Percentiles rank a stretch among this genome's conserved stretches.
phyloP scores from a whole-genome alignment of 2,797 vertebrate genomes.

The Gallinago stenura region DNA sequence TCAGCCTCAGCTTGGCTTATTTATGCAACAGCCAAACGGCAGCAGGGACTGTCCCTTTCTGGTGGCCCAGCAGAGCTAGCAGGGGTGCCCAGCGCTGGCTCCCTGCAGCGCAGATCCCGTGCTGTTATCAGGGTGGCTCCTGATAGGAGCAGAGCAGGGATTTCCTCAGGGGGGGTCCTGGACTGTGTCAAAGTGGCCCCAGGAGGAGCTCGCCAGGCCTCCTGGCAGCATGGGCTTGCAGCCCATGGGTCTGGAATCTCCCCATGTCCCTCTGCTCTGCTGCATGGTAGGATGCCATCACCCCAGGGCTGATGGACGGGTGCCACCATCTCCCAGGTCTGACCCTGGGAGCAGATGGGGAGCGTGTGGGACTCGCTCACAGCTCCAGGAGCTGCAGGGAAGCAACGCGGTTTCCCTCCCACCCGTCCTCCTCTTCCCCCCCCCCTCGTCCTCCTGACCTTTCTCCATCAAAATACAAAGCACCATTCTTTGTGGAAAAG shows the following conservation, averaged over 20 bases:
- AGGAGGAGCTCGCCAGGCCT: background rate
- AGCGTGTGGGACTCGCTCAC: fast-evolving
- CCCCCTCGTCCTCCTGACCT: conserved; percentile 13
- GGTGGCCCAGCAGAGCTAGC: background rate
- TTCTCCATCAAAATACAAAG: conserved; percentile 47
- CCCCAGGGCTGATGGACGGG: background rate
- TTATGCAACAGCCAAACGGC: background rate
- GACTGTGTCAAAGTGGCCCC: background rate
- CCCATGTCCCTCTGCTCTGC: fast-evolving
- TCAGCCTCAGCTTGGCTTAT: background rate
- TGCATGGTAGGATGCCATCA: fast-evolving
- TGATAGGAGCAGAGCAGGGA: conserved; percentile 19
- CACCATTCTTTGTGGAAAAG: conserved; percentile 10
- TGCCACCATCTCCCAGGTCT: background rate
- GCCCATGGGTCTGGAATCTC: background rate
- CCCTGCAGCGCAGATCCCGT: background rate
- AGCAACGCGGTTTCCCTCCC: background rate
- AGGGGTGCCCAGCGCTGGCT: background rate
- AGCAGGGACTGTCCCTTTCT: background rate
- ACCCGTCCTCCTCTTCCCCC: background rate
- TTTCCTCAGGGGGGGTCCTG: background rate
- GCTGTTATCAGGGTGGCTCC: background rate
- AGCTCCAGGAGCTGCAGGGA: fast-evolving
- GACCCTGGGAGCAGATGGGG: conserved; percentile 36
- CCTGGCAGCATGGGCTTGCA: background rate